These are phyloP conservation scores for Drosophila cognata DNA, from an alignment of 2,888 invertebrate species.

Conservation along the genomic window DNA sequence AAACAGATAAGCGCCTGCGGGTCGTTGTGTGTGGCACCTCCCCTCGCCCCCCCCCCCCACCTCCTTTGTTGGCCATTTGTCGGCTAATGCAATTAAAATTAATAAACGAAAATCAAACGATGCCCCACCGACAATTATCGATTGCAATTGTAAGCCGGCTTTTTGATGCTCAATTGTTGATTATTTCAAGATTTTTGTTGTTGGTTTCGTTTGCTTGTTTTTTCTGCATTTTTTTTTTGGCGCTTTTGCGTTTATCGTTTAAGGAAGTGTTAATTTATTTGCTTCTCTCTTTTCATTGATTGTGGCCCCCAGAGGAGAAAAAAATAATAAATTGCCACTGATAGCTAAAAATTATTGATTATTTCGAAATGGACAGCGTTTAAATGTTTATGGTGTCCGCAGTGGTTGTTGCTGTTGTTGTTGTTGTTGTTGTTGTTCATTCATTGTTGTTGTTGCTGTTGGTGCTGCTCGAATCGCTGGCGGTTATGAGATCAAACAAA, in stretches of 20 bases:
- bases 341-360: constrained; percentile 81
- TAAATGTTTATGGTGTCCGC: constrained; percentile 74
- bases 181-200: constrained; percentile 37
- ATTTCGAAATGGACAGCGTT: constrained; percentile 80
- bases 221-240: constrained; percentile 17
- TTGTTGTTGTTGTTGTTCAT: constrained; percentile 34
- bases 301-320: constrained; percentile 36
- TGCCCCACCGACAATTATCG: constrained; percentile 46
- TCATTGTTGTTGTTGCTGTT: constrained; percentile 47
- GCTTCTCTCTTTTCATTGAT: constrained; percentile 59
- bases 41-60: not conserved
- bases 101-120: constrained; percentile 73
- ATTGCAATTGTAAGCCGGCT: constrained; percentile 57
- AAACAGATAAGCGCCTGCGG: constrained; percentile 33
- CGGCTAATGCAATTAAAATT: constrained; percentile 71
- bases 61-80: constrained; percentile 31
- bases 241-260: constrained; percentile 74
- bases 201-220: constrained; percentile 1
- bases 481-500: constrained; percentile 82
- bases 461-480: constrained; percentile 59
- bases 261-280: constrained; percentile 81
- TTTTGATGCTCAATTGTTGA: constrained; percentile 56
- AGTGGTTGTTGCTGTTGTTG: constrained; percentile 45
- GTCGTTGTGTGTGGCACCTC: constrained; percentile 51
- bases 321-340: constrained; percentile 76